Base-by-base conservation (phyloP, 2,888 invertebrate genomes). In the Frankliniella intonsa region DNA sequence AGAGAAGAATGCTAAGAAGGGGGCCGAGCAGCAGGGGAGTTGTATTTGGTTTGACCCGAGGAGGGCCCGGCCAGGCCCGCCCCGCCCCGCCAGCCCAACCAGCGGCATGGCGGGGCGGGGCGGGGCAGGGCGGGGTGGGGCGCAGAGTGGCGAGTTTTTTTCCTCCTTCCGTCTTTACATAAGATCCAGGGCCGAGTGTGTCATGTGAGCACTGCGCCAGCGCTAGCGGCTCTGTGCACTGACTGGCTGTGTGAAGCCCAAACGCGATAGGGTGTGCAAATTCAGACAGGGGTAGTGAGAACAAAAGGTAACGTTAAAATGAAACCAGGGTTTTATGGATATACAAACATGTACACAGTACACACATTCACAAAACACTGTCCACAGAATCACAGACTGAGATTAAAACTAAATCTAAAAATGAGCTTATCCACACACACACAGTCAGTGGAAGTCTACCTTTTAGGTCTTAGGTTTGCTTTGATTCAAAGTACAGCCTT, bases 291-390 rank as follows among this genome's bases (percentile, higher is more conserved):
- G 62, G 17, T 62, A 62, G 55, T 5, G 55, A 55, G 14, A 55
- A 55, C 55, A 55, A 62, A 62, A 62, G 17, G 62, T 25, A 76
- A 76, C 69, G 10, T 76, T 76, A 76, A 76, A 76, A 76, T 22
- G 69, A 76, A 76, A 76, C 69, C 69, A 76, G 69, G 69, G 69
- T 76, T 76, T 76, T 76, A 76, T 76, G 69, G 12, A 76, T 76
- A 25, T 25, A 25, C 69, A 11, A 76, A 25, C 69, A 76, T 76
- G 69, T 25, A 76, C 69, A 76, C 69, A 76, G 69, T 76, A 76
- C 69, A 76, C 69, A 76, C 69, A 25, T 76, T 25, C 69, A 76
- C 69, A 76, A 76, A 76, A 76, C 69, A 76, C 69, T 76, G 69
- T 76, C 69, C 69, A 76, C 69, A 76, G 25, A 76, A 76, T 76